A percentile compares a stretch with the other conserved stretches of the same genome.
Evolutionary conservation across 2,113 vertebrate species (phyloP).

Genomic region (Pteruthius melanotis): DNA sequence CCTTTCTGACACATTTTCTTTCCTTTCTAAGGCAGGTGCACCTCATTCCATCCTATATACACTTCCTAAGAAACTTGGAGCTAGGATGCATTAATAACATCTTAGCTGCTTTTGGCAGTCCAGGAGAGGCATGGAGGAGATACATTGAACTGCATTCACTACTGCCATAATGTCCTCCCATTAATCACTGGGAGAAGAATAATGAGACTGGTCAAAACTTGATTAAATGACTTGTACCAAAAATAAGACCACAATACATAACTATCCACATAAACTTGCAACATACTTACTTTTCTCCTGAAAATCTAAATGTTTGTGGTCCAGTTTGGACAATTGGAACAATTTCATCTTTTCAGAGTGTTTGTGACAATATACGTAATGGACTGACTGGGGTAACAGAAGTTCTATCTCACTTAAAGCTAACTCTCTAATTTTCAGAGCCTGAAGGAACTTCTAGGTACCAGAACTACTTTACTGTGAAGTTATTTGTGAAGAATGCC

Average conservation of each 20-base stretch:
- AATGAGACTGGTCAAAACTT: neutral
- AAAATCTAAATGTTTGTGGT: neutral
- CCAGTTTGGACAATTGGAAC: neutral
- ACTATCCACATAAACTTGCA: neutral
- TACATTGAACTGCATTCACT: neutral
- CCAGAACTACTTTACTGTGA: neutral
- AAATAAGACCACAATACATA: neutral
- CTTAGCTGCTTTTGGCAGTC: neutral
- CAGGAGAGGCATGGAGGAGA: neutral
- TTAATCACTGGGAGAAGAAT: neutral
- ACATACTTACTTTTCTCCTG: neutral
- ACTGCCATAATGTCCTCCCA: neutral
- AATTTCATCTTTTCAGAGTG: neutral
- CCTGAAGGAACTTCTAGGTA: neutral
- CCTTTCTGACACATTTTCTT: neutral
- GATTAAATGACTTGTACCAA: neutral
- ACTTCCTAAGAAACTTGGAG: neutral
- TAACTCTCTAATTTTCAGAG: neutral
- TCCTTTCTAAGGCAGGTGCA: neutral
- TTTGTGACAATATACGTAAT: neutral
- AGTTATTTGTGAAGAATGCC: neutral
- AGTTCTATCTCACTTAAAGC: neutral
- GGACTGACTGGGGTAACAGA: neutral
- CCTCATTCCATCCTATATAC: neutral
- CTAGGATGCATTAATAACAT: neutral